phyloP scores from a whole-genome alignment of 2,113 vertebrate genomes.

The Cheirogaleus medius region DNA sequence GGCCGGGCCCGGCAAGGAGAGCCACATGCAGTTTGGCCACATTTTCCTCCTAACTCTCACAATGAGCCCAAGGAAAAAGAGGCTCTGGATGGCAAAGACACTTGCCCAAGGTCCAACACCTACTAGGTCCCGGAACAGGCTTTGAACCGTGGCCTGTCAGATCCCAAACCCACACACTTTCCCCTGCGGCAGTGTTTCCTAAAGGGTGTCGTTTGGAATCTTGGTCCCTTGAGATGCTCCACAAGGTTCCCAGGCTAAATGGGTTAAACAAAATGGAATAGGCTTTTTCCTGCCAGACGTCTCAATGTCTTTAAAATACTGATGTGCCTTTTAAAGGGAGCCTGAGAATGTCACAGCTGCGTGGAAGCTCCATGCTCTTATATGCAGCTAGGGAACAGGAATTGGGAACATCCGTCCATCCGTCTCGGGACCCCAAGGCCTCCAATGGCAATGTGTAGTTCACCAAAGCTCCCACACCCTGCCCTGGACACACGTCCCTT shows the following conservation, averaged over 20 bases:
- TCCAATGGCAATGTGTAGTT: neutral
- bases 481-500: neutral
- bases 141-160: fast-evolving
- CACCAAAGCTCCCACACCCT: neutral
- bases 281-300: neutral
- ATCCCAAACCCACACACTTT: neutral
- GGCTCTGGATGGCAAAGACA: neutral
- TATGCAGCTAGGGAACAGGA: neutral
- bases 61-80: neutral
- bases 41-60: neutral
- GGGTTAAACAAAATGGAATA: neutral
- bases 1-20: neutral
- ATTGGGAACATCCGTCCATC: neutral
- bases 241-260: neutral
- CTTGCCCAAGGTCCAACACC: no score
- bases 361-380: neutral
- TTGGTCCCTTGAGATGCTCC: neutral
- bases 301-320: neutral
- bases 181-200: neutral
- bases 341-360: neutral
- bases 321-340: neutral
- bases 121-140: neutral
- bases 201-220: neutral
- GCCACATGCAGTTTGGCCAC: no score
- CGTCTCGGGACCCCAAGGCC: neutral